These are phyloP conservation scores for Motacilla alba DNA, from an alignment of 2,113 vertebrate genomes.

Conservation along the genomic window DNA sequence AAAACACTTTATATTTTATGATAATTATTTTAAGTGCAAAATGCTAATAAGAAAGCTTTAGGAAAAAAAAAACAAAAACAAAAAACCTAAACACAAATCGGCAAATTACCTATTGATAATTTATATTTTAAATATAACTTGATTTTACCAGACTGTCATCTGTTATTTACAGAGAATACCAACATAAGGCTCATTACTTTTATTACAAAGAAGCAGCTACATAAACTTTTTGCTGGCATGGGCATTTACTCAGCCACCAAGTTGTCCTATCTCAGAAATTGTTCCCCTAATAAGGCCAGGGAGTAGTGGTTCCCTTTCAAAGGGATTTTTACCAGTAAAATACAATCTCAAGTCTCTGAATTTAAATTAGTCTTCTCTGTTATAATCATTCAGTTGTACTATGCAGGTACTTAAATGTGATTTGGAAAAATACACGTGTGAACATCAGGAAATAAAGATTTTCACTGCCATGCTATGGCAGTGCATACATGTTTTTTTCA, in stretches of 20 bases:
- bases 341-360: neutral
- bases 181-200: neutral
- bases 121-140: neutral
- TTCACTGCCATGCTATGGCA: neutral
- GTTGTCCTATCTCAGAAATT: neutral
- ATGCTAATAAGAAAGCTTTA: neutral
- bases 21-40: neutral
- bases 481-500: neutral
- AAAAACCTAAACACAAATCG: neutral
- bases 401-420: neutral
- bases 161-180: neutral
- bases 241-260: neutral
- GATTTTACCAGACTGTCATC: neutral
- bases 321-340: neutral
- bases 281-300: neutral
- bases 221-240: neutral
- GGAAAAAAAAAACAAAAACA: neutral
- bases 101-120: neutral
- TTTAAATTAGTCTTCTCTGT: neutral
- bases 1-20: neutral
- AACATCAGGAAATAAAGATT: neutral
- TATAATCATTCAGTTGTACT: neutral
- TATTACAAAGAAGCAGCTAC: neutral
- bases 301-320: neutral
- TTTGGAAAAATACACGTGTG: neutral